Percentiles rank a stretch among this genome's conserved stretches.
phyloP scores from a whole-genome alignment of 2,797 vertebrate genomes.

The Mus caroli region DNA sequence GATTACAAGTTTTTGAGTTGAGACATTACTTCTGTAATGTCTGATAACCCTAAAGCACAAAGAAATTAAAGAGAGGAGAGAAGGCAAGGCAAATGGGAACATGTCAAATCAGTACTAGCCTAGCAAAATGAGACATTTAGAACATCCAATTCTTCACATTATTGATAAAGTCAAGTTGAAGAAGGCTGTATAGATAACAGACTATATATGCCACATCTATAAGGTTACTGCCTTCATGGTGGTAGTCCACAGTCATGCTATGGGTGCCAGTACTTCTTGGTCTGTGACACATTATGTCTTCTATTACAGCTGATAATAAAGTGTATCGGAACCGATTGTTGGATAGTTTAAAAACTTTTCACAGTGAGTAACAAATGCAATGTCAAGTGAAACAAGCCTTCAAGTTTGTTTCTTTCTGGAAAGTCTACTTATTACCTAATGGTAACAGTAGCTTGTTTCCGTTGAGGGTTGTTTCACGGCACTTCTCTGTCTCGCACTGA shows the following conservation, averaged over 20 bases:
- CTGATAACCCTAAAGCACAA: slow-evolving; percentile 1
- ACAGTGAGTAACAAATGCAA: slow-evolving; percentile 57
- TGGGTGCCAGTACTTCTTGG: background rate
- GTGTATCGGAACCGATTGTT: slow-evolving; percentile 37
- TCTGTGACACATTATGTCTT: slow-evolving; percentile 17
- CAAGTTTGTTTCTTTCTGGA: background rate
- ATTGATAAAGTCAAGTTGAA: slow-evolving; percentile 18
- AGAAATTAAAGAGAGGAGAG: background rate
- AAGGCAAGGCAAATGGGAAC: background rate
- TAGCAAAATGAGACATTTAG: background rate
- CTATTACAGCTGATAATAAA: slow-evolving; percentile 65
- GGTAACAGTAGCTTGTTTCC: background rate
- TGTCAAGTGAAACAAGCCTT: slow-evolving; percentile 10
- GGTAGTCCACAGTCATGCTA: background rate
- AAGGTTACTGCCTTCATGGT: slow-evolving; percentile 1
- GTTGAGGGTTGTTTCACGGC: background rate
- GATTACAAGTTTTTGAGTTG: background rate
- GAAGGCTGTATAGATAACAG: background rate
- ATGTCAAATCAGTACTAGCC: background rate
- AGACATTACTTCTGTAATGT: slow-evolving; percentile 25
- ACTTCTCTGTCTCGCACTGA: background rate
- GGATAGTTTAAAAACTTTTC: slow-evolving; percentile 60
- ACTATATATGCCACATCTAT: background rate
- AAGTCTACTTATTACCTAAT: slow-evolving; percentile 16
- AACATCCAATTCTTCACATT: background rate